Percentiles rank a stretch among this genome's conserved stretches.
phyloP scores from a whole-genome alignment of 2,113 vertebrate species.

The Brienomyrus brachyistius region DNA sequence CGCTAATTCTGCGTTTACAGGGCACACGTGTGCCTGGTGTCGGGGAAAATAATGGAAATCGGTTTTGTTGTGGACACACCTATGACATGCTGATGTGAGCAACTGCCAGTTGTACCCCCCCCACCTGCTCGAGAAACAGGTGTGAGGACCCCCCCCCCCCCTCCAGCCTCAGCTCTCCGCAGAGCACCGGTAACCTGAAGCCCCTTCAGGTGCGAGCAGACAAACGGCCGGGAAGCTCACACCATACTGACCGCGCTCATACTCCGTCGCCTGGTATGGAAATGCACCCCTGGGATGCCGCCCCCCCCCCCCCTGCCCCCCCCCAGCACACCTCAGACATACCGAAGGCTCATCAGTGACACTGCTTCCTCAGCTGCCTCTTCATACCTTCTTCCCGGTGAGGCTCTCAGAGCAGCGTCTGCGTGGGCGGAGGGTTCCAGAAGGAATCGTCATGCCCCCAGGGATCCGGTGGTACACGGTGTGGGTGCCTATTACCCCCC shows the following conservation, averaged over 20 bases:
- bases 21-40: background rate
- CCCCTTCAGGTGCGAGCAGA: background rate
- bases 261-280: background rate
- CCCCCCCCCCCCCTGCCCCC: too few species aligned
- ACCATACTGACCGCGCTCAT: background rate
- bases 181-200: background rate
- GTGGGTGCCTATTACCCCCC: background rate
- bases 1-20: background rate
- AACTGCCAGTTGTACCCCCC: background rate
- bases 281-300: background rate
- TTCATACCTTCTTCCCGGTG: background rate
- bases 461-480: background rate
- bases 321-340: background rate
- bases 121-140: background rate
- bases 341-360: background rate
- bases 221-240: background rate
- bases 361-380: background rate
- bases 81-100: background rate
- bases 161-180: background rate
- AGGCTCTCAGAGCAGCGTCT: background rate
- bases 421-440: background rate
- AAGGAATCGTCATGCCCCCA: background rate
- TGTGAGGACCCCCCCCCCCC: background rate
- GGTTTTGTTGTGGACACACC: background rate
- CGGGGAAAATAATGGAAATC: background rate